Conservation (phyloP, 2,113 vertebrate species). For the Choloepus hoffmanni region DNA sequence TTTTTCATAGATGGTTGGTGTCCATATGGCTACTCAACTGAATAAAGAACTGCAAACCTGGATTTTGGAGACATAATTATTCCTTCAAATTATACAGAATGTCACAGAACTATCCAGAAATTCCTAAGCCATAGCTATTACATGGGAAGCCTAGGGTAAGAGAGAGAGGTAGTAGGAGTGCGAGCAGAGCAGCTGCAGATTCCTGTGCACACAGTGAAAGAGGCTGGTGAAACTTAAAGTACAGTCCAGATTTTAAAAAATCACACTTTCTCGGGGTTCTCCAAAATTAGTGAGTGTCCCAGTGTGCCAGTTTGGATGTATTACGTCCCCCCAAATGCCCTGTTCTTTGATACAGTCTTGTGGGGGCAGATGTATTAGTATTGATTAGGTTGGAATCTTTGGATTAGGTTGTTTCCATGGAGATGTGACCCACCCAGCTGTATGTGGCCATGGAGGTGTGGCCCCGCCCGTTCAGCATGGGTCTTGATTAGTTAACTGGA, state of each 20-base stretch:
- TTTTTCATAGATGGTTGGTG: constrained; percentile 55
- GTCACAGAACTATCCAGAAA: constrained; percentile 25
- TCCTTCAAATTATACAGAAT: constrained; percentile 71
- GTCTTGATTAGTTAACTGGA: too few relatives aligned
- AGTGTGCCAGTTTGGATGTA: too few relatives aligned
- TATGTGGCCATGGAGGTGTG: too few relatives aligned
- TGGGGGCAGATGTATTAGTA: too few relatives aligned
- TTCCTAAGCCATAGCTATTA: constrained; percentile 66
- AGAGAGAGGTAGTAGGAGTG: constrained; percentile 5
- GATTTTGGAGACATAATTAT: constrained; percentile 81
- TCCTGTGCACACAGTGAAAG: constrained; percentile 26
- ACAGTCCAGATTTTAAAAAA: constrained; percentile 51
- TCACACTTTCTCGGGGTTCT: constrained; percentile 77
- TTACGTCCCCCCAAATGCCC: too few relatives aligned
- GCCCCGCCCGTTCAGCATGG: too few relatives aligned
- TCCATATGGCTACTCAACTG: constrained; percentile 32
- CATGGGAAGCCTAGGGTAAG: background rate
- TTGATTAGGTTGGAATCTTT: too few relatives aligned
- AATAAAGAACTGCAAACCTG: constrained; percentile 59
- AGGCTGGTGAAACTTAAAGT: constrained; percentile 13
- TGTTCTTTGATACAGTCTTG: too few relatives aligned
- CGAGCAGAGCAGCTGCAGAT: constrained; percentile 33
- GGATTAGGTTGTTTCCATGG: too few relatives aligned
- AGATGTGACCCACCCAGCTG: too few relatives aligned
- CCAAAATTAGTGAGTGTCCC: constrained; percentile 65